A percentile compares a stretch with the other conserved stretches of the same genome.
Evolutionary conservation across 1,140 invertebrate genomes (phyloP).

Genomic region (Megalonaias nervosa): DNA sequence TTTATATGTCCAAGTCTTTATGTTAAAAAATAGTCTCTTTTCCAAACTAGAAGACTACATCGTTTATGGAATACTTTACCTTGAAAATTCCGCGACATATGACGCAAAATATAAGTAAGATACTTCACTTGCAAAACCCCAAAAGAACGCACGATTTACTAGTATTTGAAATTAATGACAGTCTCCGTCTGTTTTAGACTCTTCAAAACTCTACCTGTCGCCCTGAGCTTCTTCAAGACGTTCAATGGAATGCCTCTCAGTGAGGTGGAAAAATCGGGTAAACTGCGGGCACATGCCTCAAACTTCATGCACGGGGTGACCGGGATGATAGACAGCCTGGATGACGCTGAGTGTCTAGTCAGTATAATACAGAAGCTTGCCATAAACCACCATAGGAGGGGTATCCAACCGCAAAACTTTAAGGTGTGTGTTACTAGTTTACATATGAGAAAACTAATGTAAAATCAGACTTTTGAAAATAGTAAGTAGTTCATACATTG

Average conservation of each 20-base stretch:
- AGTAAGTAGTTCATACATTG: no score
- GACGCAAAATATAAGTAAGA: no score
- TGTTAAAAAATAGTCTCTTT: no score
- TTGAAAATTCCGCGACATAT: no score
- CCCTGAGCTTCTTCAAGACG: background rate
- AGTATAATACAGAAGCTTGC: slow-evolving; percentile 9
- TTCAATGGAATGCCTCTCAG: background rate
- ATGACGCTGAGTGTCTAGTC: slow-evolving; percentile 7
- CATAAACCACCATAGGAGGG: slow-evolving; percentile 3
- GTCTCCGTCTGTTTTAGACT: background rate
- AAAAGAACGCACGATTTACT: no score
- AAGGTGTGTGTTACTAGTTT: background rate
- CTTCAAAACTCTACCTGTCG: background rate
- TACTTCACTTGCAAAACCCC: no score
- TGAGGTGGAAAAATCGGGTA: background rate
- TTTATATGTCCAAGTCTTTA: no score
- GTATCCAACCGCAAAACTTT: background rate
- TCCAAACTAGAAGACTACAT: no score
- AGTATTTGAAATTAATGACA: no score
- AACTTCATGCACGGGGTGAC: slow-evolving; percentile 14
- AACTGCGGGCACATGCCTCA: slow-evolving; percentile 1
- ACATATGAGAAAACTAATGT: no score
- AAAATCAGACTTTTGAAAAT: no score
- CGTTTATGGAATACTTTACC: no score
- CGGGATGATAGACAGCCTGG: slow-evolving; percentile 7